Evolutionary conservation across 2,888 invertebrate species (phyloP), one percentile per base, ranked within the genome.

Genomic region (Ochropacha duplaris): DNA sequence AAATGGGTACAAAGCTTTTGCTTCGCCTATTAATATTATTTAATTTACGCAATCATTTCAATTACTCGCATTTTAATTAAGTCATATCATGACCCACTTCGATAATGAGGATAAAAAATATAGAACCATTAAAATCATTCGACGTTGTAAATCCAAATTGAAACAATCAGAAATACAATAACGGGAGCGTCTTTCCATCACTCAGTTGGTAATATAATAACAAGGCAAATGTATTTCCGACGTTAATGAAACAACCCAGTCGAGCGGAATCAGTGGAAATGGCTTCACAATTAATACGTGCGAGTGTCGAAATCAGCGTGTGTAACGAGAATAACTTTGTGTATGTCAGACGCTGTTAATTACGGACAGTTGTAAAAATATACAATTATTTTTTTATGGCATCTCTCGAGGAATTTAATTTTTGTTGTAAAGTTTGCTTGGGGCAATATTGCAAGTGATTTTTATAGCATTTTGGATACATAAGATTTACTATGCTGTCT

Each of bases 101-200:
- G 9, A 19, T 44, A 19, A 44, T 9, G 44, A 19, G 9, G 19
- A 44, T 44, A 44, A 44, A 44, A n/a, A 44, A 44, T 2, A 44
- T 19, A 44, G 19, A 44, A 19, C 44, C 19, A 44, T 44, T 44
- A 44, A 44, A 44, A 44, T 44, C 19, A 50, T 12, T 49, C 49
- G 36, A 50, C 56, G 57, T 52, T 50, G 54, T 60, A 54, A 61
- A 51, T 55, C 62, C 58, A 58, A 61, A 66, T 64, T 62, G 59
- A 58, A 64, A 64, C 59, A 57, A 62, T 62, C 54, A 64, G 55
- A 50, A 61, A 57, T 50, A 64, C 61, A 58, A 61, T 61, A 61
- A 57, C 58, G 49, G 52, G 52, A 19, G 44, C 39, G 56, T 55
- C 56, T 55, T 52, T 39, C 54, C 55, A 28, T n/a, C 55, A 61